Evolutionary conservation across 1,140 invertebrate species (phyloP).

Genomic region (Cheumatopsyche charites): DNA sequence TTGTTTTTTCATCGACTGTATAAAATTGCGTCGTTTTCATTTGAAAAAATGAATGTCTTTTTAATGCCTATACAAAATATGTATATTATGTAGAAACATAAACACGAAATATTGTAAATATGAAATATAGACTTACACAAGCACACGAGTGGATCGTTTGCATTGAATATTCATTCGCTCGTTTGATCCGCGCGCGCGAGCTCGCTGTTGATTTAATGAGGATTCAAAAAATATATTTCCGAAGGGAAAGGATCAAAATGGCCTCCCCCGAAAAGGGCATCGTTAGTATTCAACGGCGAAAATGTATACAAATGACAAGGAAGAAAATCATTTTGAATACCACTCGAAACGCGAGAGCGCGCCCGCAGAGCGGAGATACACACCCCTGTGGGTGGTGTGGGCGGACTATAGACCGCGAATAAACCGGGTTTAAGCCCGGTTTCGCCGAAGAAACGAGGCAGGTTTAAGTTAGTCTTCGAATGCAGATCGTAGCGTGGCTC

Average conservation of each 20-base stretch:
- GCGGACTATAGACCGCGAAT: background rate
- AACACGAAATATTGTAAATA: too few relatives aligned
- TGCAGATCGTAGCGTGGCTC: slow-evolving; percentile 40
- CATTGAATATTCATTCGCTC: slow-evolving; percentile 41
- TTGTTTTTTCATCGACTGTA: too few relatives aligned
- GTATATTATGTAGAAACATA: too few relatives aligned
- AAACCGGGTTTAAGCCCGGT: background rate
- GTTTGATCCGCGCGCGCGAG: slow-evolving; percentile 31
- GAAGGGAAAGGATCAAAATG: slow-evolving; percentile 34
- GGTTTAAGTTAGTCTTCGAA: slow-evolving; percentile 18
- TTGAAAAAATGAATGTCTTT: too few relatives aligned
- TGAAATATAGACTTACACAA: too few relatives aligned
- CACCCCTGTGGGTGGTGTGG: background rate
- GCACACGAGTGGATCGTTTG: slow-evolving; percentile 16
- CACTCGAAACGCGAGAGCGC: slow-evolving; percentile 34
- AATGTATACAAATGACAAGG: slow-evolving; percentile 39
- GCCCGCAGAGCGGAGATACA: background rate
- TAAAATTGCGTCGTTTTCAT: too few relatives aligned
- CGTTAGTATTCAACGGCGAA: slow-evolving; percentile 40
- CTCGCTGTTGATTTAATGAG: slow-evolving; percentile 40
- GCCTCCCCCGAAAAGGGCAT: slow-evolving; percentile 40
- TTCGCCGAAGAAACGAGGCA: background rate
- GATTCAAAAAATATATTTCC: slow-evolving; percentile 35
- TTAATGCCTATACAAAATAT: too few relatives aligned
- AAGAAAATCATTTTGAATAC: slow-evolving; percentile 43